Base-by-base conservation (phyloP, 1,140 invertebrate species). In the Conus betulinus region DNA sequence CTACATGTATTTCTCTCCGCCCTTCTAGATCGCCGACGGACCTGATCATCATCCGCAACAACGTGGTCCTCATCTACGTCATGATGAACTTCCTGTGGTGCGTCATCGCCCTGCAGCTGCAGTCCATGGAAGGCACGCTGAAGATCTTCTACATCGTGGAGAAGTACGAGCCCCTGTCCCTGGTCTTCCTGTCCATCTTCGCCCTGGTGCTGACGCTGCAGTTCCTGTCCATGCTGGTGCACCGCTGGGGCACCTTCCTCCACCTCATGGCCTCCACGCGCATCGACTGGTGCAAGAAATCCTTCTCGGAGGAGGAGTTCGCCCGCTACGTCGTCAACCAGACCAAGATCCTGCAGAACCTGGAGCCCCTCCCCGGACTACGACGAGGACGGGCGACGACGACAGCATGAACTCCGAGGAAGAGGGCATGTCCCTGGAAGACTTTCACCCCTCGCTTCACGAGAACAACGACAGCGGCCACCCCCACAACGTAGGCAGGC, bases 1-100 rank as follows among this genome's bases (percentile, higher is more conserved):
- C 39, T 39, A 3, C 39, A 39, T 39, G 39, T 39, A 39, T 39
- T 39, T 39, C 39, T 39, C 39, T 39, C 39, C 39, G 39, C 39
- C 39, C 39, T 53, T 55, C 6, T 51, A 93, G 84, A 93, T 99
- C 94, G 97, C 97, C 93, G 96, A 96, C n/a, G 95, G 98, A 98
- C 96, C 96, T 99, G 93, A 98, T 97, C 96, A 98, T 98, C 94
- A 96, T 99, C 91, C 97, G 98, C 95, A 98, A 99, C 96, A 97
- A 98, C 93, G 98, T 98, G 90, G 98, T 99, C 52, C 99, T 99
- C 96, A 98, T 97, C 87, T 99, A 99, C 96, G 98, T 99, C 96
- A 99, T 99, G 98, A 96, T 99, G 94, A 99, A 99, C 96, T 98
- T 98, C 88, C 97, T 99, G 91, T 99, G 99, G 97, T 98, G 99